A percentile compares a stretch with the other conserved stretches of the same genome.
Conservation (phyloP, 2,797 vertebrate genomes). For the Gobionotothen gibberifrons region DNA sequence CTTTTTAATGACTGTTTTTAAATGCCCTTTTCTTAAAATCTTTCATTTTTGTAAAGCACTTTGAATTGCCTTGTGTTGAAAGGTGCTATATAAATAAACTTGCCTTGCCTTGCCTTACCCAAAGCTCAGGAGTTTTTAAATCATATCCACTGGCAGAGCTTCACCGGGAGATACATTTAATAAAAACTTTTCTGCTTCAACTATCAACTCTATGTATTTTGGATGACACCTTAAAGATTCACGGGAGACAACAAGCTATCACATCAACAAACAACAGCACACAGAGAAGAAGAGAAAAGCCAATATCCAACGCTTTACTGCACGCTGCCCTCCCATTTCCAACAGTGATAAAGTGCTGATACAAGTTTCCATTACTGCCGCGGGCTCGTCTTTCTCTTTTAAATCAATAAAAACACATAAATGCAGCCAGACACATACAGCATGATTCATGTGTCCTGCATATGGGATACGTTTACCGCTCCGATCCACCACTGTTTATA, state of each 20-base stretch:
- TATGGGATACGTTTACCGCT: slow-evolving; percentile 40
- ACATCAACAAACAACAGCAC: slow-evolving; percentile 37
- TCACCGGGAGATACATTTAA: slow-evolving; percentile 15
- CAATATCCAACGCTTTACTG: slow-evolving; percentile 46
- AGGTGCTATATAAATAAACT: no score
- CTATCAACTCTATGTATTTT: slow-evolving; percentile 42
- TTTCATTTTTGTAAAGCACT: no score
- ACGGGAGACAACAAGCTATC: slow-evolving; percentile 31
- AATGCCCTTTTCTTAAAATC: no score
- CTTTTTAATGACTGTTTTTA: no score
- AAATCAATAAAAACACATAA: slow-evolving; percentile 60
- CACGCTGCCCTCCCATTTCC: slow-evolving; percentile 40
- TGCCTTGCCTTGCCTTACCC: no score
- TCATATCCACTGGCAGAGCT: not conserved
- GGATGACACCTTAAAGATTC: slow-evolving; percentile 52
- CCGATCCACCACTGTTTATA: slow-evolving; percentile 1
- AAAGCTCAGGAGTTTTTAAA: not conserved
- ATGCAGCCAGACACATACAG: slow-evolving; percentile 26
- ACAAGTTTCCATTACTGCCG: slow-evolving; percentile 59
- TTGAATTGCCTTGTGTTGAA: no score
- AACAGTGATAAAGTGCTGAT: slow-evolving; percentile 47
- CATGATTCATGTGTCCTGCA: slow-evolving; percentile 44
- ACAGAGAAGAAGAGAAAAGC: slow-evolving; percentile 40
- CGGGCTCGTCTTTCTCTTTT: slow-evolving; percentile 44
- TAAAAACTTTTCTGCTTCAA: slow-evolving; percentile 21